Percentiles rank a stretch among this genome's conserved stretches.
Evolutionary conservation across 2,113 vertebrate species (phyloP).

Genomic region (Syrmaticus mikado): DNA sequence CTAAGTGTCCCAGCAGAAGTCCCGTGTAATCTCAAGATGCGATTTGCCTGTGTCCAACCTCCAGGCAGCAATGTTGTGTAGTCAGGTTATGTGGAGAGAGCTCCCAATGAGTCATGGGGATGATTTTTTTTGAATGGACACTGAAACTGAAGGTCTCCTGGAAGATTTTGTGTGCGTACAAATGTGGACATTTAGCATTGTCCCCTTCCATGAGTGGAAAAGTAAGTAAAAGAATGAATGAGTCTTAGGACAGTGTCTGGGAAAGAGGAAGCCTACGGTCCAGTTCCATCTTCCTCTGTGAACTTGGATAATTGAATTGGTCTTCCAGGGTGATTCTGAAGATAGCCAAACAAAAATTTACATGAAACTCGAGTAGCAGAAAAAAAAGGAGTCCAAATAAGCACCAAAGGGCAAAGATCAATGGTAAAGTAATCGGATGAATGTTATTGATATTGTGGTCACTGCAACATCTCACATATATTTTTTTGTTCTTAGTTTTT

Average conservation of each 20-base stretch:
- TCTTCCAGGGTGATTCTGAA: neutral
- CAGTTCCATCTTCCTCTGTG: neutral
- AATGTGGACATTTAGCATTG: neutral
- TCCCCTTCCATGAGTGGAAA: neutral
- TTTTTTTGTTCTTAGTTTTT: neutral
- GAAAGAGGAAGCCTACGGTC: neutral
- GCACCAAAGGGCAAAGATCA: accelerated
- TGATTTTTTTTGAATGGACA: neutral
- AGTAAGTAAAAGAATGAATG: neutral
- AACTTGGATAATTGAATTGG: neutral
- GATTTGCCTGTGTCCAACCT: neutral
- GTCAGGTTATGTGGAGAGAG: neutral
- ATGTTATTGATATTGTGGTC: neutral
- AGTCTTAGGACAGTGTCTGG: neutral
- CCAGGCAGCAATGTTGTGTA: neutral
- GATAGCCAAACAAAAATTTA: neutral
- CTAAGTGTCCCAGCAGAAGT: neutral
- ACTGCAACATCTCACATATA: neutral
- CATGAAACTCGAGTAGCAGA: neutral
- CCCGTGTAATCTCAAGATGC: neutral
- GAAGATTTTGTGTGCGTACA: neutral
- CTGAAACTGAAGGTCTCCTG: neutral
- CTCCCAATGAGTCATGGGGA: neutral
- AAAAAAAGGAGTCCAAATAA: neutral
- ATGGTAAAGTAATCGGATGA: neutral